Base-by-base conservation (phyloP, 2,113 vertebrate genomes). In the Microcebus ravelobensis region DNA sequence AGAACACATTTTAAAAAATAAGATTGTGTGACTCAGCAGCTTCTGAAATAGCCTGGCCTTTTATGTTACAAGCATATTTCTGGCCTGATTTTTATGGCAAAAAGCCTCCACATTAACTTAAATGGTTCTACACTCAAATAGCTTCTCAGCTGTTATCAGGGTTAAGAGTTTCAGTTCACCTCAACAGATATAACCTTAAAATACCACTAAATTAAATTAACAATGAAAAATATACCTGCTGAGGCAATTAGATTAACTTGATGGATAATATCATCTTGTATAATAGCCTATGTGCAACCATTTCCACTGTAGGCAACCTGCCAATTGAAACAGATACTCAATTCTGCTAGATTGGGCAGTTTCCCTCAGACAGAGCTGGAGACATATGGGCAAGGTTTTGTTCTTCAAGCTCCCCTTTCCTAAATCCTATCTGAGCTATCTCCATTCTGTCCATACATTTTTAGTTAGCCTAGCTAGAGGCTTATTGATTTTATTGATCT, bases 131-230 rank as follows among this genome's bases (percentile, higher is more conserved):
- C 25, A 27, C 27, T 71, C 45, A 94, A 23, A 59, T 15, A 73
- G 42, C 20, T 34, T 86, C 84, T 92, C 29, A 63, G 31, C 31
- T 50, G 17, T 67, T 45, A 11, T 42, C 45, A 86, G 23, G 14
- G 12, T 45, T 79, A n/a, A 5, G 59, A 74, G 20, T 71, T 86
- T 86, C 93, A 68, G 29, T 90, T 90, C 59, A 48, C 7, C 50
- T 86, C 65, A 81, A 39, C 8, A 87, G 21, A 25, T 63, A 71
- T 17, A 80, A 81, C 20, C 39, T 82, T 34, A 76, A 71, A 84
- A 80, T 85, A 57, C n/a, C 45, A 82, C 45, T 27, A 81, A 90
- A 81, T 86, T n/a, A 67, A 68, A 68, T 85, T 86, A 92, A 92
- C 57, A 68, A 21, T 68, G 23, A 71, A 67, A 86, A 74, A 74